Evolutionary conservation across 2,888 invertebrate species (phyloP), one percentile per base, ranked within the genome.

Genomic region (Nomada lathburiana): DNA sequence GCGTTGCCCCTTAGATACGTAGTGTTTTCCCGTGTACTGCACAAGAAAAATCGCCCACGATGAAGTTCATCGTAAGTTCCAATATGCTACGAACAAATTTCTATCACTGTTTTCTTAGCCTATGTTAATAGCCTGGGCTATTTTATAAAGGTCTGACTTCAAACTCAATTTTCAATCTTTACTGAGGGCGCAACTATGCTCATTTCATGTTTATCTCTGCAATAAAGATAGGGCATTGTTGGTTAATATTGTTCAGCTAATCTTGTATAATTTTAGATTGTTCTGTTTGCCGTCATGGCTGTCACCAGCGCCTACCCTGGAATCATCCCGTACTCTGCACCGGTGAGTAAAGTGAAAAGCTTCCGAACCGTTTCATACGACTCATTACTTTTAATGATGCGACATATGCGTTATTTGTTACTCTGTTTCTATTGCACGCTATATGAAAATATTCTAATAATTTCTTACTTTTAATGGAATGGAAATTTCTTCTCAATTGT

Each of bases 41-140:
- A 89, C 92, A 91, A 93, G 92, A 92, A 91, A 93, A 92, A 92
- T 90, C 90, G 79, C 85, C 86, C 86, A 91, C 84, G 89, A 94
- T 94, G 94, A 93, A 94, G 90, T 88, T 94, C 89, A 88, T 93
- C 90, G 94, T 94, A 93, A 94, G 94, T 94, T 80, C 70, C 67
- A n/a, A 52, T 26, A 60, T 26, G 36, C 47, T 44, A 29, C 20
- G 26, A 60, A 13, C 55, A 11, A 53, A 10, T 47, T 23, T 42
- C 1, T 36, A 36, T 68, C 44, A 11, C n/a, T 50, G 20, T 60
- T 52, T 47, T 10, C 47, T 16, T 47, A 47, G 47, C 47, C 16
- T 0, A 16, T 47, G 47, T 44, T 44, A 44, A 2, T 36, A 36
- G 36, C 36, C 36, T 5, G 36, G 36, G 36, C 36, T 36, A 36